A percentile compares a stretch with the other conserved stretches of the same genome.
phyloP scores from a whole-genome alignment of 2,113 vertebrate genomes.

The Protobothrops flavoviridis region DNA sequence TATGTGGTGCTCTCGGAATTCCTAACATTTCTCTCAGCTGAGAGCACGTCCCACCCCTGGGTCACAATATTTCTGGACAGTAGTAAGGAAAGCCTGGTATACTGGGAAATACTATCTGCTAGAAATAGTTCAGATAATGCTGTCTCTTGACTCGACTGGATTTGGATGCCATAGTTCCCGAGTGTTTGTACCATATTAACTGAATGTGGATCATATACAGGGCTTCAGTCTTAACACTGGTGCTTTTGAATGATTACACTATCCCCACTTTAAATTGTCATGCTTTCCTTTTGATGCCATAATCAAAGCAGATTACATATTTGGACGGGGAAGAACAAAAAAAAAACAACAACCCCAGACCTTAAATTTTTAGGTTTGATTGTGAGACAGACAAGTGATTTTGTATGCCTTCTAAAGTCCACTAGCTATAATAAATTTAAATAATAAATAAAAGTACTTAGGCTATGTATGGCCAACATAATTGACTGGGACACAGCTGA shows the following conservation, averaged over 20 bases:
- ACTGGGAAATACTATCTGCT: constrained; percentile 45
- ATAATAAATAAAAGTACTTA: background rate
- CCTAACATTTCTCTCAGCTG: constrained; percentile 54
- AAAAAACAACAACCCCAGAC: background rate
- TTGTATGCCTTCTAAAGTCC: background rate
- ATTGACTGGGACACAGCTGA: background rate
- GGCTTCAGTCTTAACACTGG: background rate
- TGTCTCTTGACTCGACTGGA: constrained; percentile 41
- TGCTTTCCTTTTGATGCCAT: background rate
- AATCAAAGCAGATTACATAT: background rate
- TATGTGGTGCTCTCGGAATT: constrained; percentile 49
- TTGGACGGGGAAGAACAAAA: background rate
- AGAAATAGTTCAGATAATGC: constrained; percentile 53
- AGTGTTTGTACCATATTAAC: background rate
- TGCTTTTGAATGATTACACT: background rate
- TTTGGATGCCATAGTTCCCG: constrained; percentile 34
- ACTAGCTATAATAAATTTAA: background rate
- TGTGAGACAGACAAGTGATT: background rate
- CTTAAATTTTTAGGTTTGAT: background rate
- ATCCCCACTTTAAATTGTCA: background rate
- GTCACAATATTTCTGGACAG: constrained; percentile 48
- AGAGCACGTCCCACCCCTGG: constrained; percentile 52
- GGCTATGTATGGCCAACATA: background rate
- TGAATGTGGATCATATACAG: background rate
- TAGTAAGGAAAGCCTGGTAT: constrained; percentile 50